These are phyloP conservation scores for Euplexia lucipara DNA, from an alignment of 2,888 invertebrate species.

Conservation along the genomic window DNA sequence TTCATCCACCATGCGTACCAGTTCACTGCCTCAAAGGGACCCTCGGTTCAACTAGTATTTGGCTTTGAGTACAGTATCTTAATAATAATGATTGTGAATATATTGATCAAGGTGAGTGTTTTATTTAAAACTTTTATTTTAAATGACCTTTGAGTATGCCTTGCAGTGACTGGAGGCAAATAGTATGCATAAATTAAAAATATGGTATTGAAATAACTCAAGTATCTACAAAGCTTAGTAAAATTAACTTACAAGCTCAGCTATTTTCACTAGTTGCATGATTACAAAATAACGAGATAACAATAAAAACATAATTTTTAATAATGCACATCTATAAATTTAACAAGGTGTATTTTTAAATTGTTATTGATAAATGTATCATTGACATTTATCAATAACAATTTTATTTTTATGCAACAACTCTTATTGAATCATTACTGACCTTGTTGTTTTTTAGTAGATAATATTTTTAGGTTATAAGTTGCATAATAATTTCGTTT, in stretches of 20 bases:
- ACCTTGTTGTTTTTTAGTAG: background rate
- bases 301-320: background rate
- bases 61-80: constrained; percentile 99
- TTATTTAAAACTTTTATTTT: constrained; percentile 4
- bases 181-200: background rate
- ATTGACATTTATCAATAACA: background rate
- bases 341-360: too few species aligned
- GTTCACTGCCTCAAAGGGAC: constrained; percentile 97
- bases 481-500: background rate
- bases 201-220: background rate
- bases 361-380: too few species aligned
- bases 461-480: constrained; percentile 3
- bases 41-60: constrained; percentile 99
- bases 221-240: background rate
- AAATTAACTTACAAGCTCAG: background rate
- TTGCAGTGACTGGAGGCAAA: background rate
- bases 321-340: too few species aligned
- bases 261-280: too few species aligned
- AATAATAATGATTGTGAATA: constrained; percentile 97
- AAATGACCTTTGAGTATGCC: background rate
- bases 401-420: background rate
- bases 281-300: too few species aligned
- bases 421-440: background rate
- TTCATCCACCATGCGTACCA: constrained; percentile 98
- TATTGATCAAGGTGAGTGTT: constrained; percentile 94